A percentile compares a stretch with the other conserved stretches of the same genome.
phyloP scores from a whole-genome alignment of 2,888 invertebrate genomes.

The Mystacides longicornis region DNA sequence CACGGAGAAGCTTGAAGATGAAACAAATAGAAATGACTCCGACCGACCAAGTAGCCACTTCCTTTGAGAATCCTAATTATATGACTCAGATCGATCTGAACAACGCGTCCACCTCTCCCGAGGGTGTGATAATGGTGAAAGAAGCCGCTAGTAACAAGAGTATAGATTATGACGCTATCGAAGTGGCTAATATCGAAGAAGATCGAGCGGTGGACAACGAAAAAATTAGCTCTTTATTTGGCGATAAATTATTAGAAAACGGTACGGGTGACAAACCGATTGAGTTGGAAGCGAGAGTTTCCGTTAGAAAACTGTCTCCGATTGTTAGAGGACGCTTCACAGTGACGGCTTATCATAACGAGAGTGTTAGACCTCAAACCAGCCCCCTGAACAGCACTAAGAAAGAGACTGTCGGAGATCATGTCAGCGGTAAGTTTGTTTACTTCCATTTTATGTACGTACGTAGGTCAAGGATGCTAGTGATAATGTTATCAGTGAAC shows the following conservation, averaged over 20 bases:
- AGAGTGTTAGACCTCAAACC: conserved; percentile 36
- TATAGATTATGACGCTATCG: conserved; percentile 11
- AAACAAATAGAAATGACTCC: conserved; percentile 34
- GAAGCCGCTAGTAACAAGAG: conserved; percentile 29
- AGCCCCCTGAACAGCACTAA: conserved; percentile 32
- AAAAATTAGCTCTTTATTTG: conserved; percentile 40
- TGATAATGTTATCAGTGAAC: too few relatives aligned
- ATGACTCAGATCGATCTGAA: neutral
- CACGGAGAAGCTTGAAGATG: conserved; percentile 35
- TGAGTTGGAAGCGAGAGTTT: conserved; percentile 41
- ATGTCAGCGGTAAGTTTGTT: neutral
- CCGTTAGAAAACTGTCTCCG: conserved; percentile 43
- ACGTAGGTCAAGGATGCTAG: too few relatives aligned
- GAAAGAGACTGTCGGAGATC: conserved; percentile 17
- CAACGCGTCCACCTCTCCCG: conserved; percentile 2
- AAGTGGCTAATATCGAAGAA: neutral
- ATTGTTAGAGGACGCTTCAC: conserved; percentile 34
- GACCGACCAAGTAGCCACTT: conserved; percentile 24
- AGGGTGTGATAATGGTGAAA: conserved; percentile 40
- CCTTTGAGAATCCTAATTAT: conserved; percentile 46
- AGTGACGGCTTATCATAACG: conserved; percentile 20
- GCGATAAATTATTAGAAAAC: conserved; percentile 28
- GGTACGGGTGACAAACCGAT: conserved; percentile 30
- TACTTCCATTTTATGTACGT: too few relatives aligned
- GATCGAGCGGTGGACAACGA: conserved; percentile 7